A percentile compares a stretch with the other conserved stretches of the same genome.
Conservation (phyloP, 2,113 vertebrate species). For the Lophura nycthemera region DNA sequence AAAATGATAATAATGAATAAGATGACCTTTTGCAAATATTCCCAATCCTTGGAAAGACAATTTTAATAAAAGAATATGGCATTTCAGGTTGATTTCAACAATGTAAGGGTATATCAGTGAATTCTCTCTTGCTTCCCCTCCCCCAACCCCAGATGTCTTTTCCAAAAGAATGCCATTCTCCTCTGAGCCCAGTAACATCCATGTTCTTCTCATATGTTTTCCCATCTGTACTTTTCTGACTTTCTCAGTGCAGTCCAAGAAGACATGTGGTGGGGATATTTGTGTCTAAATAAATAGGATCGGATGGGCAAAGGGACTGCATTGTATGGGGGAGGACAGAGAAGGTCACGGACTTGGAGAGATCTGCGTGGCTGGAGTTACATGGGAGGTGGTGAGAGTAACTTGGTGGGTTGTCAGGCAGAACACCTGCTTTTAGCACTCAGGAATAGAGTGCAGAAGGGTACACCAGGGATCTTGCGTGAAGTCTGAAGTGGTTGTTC, state of each 20-base stretch:
- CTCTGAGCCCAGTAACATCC: neutral
- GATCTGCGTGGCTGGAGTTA: neutral
- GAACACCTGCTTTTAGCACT: neutral
- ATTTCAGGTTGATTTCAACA: neutral
- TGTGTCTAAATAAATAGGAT: neutral
- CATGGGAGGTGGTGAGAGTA: neutral
- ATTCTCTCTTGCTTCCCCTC: neutral
- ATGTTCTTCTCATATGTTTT: neutral
- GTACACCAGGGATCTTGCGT: fast-evolving
- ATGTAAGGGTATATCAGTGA: neutral
- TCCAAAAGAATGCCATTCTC: neutral
- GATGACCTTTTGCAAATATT: neutral
- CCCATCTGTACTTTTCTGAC: fast-evolving
- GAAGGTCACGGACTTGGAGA: neutral
- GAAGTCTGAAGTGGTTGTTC: neutral
- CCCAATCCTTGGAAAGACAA: neutral
- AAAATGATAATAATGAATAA: neutral
- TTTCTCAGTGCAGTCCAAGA: neutral
- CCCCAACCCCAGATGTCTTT: neutral
- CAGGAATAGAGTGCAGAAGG: neutral
- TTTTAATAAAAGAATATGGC: neutral
- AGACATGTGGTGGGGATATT: neutral
- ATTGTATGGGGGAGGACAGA: neutral
- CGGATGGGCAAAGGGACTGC: neutral
- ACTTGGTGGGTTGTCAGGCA: neutral